phyloP scores from a whole-genome alignment of 1,140 invertebrate genomes.

The Nephotettix cincticeps region DNA sequence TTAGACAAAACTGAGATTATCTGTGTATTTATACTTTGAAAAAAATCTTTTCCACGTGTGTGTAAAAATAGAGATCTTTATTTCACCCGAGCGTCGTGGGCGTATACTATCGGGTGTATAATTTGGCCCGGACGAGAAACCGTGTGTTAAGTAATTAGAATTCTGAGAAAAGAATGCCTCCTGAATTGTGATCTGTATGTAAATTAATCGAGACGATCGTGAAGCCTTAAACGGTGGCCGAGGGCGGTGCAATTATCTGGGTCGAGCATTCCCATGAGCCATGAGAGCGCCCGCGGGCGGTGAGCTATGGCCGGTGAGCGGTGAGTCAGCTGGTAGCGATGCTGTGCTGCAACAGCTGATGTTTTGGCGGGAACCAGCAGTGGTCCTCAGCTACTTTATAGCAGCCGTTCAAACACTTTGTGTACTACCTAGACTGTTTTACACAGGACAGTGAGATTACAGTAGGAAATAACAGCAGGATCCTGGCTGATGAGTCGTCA shows the following conservation, averaged over 20 bases:
- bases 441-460: too few species aligned
- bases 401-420: too few species aligned
- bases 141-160: slow-evolving; percentile 8
- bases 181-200: slow-evolving; percentile 15
- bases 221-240: neutral
- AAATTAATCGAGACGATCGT: slow-evolving; percentile 7
- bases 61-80: too few species aligned
- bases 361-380: slow-evolving; percentile 6
- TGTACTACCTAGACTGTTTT: too few species aligned
- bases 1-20: too few species aligned
- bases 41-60: too few species aligned
- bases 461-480: too few species aligned
- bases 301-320: slow-evolving; percentile 5
- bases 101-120: neutral
- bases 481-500: too few species aligned
- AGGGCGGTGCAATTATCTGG: neutral
- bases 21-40: too few species aligned
- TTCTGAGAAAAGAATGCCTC: slow-evolving; percentile 12
- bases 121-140: neutral
- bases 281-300: slow-evolving; percentile 5
- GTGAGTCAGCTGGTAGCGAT: too few species aligned
- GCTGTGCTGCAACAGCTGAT: neutral
- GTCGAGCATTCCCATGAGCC: slow-evolving; percentile 5
- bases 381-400: too few species aligned
- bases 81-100: too few species aligned